phyloP scores from a whole-genome alignment of 2,797 vertebrate genomes.

The Gallinago solitaria region DNA sequence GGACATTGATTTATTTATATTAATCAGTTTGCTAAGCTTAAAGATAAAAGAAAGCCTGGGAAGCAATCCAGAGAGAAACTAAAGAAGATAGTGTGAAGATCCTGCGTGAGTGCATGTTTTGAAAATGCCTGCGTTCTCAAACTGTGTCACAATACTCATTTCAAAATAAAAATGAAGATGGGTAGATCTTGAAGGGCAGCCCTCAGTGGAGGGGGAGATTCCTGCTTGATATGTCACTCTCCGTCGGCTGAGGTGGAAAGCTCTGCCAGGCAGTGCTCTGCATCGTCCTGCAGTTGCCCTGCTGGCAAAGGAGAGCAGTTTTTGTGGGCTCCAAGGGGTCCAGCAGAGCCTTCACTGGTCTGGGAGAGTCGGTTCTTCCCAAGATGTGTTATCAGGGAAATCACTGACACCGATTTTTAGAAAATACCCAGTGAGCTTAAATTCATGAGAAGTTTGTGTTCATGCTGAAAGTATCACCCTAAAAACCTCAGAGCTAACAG shows the following conservation, averaged over 20 bases:
- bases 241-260: neutral
- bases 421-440: neutral
- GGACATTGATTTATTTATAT: conserved; percentile 18
- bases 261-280: neutral
- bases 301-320: neutral
- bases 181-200: neutral
- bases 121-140: neutral
- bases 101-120: neutral
- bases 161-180: neutral
- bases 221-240: neutral
- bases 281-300: neutral
- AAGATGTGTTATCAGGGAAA: neutral
- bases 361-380: neutral
- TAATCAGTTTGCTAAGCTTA: conserved; percentile 28
- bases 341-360: neutral
- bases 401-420: neutral
- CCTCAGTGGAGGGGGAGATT: neutral
- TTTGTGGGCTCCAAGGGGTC: neutral
- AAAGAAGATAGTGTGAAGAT: neutral
- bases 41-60: conserved; percentile 43
- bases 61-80: neutral
- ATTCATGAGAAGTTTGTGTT: neutral
- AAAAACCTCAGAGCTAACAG: neutral
- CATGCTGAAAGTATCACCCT: neutral
- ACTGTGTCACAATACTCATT: neutral